These are phyloP conservation scores for Sclerurus mexicanus DNA, from an alignment of 2,113 vertebrate species.

Conservation along the genomic window DNA sequence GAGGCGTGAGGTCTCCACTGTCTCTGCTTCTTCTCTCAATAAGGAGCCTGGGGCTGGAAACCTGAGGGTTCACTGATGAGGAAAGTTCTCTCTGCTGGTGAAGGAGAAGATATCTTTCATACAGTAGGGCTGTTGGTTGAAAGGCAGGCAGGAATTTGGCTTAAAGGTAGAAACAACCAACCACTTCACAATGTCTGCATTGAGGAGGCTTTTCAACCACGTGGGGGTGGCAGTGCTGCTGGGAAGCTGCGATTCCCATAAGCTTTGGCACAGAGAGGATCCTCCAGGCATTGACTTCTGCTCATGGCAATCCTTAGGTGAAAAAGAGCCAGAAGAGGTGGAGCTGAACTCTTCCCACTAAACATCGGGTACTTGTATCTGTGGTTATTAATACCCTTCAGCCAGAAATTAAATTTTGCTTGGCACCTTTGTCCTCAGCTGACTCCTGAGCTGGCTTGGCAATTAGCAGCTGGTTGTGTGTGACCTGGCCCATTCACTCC, in stretches of 20 bases:
- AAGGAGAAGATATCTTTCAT: not conserved
- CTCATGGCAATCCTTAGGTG: not conserved
- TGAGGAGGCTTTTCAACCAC: accelerated
- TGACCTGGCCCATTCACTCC: accelerated
- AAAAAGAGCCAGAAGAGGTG: not conserved
- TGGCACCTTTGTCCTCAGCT: not conserved
- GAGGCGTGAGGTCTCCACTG: not conserved
- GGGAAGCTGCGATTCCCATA: not conserved
- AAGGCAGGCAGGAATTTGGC: not conserved
- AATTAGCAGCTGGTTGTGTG: not conserved
- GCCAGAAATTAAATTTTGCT: not conserved
- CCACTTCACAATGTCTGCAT: not conserved
- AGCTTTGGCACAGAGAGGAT: not conserved
- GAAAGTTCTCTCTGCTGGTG: not conserved
- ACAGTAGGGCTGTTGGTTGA: accelerated
- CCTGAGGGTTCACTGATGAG: accelerated
- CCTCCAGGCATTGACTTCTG: not conserved
- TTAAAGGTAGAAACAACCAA: not conserved
- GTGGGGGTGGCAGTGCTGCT: not conserved
- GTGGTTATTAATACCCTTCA: not conserved
- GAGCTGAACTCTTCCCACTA: not conserved
- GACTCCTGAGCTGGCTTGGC: not conserved
- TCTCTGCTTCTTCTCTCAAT: not conserved
- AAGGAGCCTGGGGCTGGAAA: not conserved
- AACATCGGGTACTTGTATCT: not conserved